Percentiles rank a stretch among this genome's conserved stretches.
phyloP scores from a whole-genome alignment of 2,797 vertebrate species.

The Echeneis naucrates region DNA sequence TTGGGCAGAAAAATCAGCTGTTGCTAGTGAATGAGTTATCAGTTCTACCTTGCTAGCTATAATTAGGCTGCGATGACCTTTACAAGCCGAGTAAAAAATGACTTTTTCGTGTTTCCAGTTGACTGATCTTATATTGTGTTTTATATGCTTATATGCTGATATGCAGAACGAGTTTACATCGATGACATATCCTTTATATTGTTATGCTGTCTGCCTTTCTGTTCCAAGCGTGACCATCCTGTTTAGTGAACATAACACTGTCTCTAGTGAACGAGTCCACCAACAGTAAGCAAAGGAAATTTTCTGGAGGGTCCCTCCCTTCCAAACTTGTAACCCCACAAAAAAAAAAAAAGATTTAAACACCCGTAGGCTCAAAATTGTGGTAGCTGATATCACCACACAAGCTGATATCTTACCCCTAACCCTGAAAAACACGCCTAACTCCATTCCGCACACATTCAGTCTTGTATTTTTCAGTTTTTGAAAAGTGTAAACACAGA shows the following conservation, averaged over 20 bases:
- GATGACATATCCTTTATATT: not conserved
- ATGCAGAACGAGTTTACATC: not conserved
- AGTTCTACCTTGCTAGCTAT: not conserved
- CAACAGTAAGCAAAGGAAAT: no score
- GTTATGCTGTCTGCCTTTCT: not conserved
- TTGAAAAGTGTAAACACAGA: not conserved
- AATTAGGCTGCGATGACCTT: not conserved
- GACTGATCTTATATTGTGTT: not conserved
- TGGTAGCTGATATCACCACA: not conserved
- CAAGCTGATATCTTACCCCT: not conserved
- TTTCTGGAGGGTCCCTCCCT: no score
- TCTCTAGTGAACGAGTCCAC: not conserved
- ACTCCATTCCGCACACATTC: not conserved
- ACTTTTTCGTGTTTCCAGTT: not conserved
- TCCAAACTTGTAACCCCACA: not conserved
- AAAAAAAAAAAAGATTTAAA: not conserved
- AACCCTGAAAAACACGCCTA: no score
- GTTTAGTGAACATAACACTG: not conserved
- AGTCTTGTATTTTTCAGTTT: not conserved
- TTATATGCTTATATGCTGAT: no score
- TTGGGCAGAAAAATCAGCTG: not conserved
- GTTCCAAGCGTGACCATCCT: no score
- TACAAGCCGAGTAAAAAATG: not conserved
- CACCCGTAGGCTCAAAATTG: not conserved
- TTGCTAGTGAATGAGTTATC: not conserved